Percentiles rank a stretch among this genome's conserved stretches.
phyloP scores from a whole-genome alignment of 2,888 invertebrate species.

The Napeogenes inachia region DNA sequence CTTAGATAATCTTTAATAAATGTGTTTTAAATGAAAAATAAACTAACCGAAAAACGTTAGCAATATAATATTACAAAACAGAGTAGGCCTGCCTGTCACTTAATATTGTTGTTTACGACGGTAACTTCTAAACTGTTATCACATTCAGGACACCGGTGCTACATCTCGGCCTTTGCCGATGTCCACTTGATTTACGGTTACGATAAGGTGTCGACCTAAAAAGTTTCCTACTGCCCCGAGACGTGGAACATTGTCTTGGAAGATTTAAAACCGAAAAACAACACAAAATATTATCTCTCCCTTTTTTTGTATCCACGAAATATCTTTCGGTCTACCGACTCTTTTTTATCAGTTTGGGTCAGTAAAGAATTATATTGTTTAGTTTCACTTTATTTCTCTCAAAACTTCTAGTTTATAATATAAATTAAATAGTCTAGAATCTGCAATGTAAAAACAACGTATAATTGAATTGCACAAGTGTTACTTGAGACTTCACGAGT shows the following conservation, averaged over 20 bases:
- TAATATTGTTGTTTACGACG: constrained; percentile 59
- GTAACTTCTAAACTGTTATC: constrained; percentile 62
- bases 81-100: constrained; percentile 28
- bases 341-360: constrained; percentile 26
- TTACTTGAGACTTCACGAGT: constrained; percentile 7
- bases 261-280: constrained; percentile 64
- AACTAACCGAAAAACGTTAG: constrained; percentile 5
- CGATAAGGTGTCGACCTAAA: constrained; percentile 69
- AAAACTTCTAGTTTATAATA: constrained; percentile 4
- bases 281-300: constrained; percentile 36
- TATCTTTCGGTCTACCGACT: constrained; percentile 32
- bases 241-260: constrained; percentile 49
- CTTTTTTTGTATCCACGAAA: constrained; percentile 32
- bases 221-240: constrained; percentile 54
- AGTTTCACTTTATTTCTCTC: constrained; percentile 16
- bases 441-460: constrained; percentile 9
- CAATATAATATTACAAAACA: constrained; percentile 20
- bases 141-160: constrained; percentile 53
- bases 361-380: constrained; percentile 28
- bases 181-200: constrained; percentile 69
- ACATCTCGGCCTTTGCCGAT: constrained; percentile 57
- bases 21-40: background rate
- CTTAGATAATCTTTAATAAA: too few relatives aligned
- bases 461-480: constrained; percentile 8
- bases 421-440: constrained; percentile 4